Evolutionary conservation across 2,113 vertebrate species (phyloP).

Genomic region (Isichthys henryi): DNA sequence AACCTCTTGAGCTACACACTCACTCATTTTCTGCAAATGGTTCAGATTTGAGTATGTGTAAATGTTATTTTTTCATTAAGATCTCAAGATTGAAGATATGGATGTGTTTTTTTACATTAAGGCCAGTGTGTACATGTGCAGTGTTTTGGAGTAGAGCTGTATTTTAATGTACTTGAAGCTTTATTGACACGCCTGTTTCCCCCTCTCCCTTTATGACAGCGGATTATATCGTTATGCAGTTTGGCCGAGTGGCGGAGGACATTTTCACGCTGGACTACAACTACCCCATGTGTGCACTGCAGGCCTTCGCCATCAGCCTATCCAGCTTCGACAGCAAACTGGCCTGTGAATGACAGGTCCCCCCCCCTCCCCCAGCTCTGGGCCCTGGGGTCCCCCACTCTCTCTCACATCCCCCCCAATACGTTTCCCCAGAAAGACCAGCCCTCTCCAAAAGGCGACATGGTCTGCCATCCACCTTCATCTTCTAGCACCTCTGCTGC

Average conservation of each 20-base stretch:
- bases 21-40: neutral
- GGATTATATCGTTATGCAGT: slow-evolving; percentile 98
- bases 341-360: slow-evolving; percentile 77
- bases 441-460: neutral
- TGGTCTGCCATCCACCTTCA: neutral
- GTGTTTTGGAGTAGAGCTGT: neutral
- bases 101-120: neutral
- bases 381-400: neutral
- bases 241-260: slow-evolving; percentile 87
- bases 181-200: neutral
- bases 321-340: slow-evolving; percentile 96
- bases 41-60: neutral
- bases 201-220: slow-evolving; percentile 53
- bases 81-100: neutral
- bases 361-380: neutral
- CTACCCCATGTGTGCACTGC: slow-evolving; percentile 91
- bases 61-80: neutral
- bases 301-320: slow-evolving; percentile 91
- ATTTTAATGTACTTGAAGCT: neutral
- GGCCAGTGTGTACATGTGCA: neutral
- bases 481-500: neutral
- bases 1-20: neutral
- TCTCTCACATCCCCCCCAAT: neutral
- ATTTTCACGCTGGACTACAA: slow-evolving; percentile 94
- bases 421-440: neutral